Base-by-base conservation (phyloP, 2,113 vertebrate species). In the Mesoclemmys tuberculata region DNA sequence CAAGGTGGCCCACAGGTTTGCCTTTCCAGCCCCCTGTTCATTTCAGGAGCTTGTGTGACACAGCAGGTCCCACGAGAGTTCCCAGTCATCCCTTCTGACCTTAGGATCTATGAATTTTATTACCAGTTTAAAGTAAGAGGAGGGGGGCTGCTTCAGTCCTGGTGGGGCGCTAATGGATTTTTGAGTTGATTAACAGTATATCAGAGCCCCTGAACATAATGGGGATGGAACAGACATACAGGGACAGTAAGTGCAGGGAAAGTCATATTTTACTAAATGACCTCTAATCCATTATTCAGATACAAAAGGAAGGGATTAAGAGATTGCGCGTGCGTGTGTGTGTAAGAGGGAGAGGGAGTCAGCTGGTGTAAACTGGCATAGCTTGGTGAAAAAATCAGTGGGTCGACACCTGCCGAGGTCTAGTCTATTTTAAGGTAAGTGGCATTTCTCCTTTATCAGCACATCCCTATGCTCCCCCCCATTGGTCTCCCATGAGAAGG, bases 401-500 rank as follows among this genome's bases (percentile, higher is more conserved):
- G 51, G 54, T 4, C 44, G 64, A 38, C 41, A 44, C 80, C 49
- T 2, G 55, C 0, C 0, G 56, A 21, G 9, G 5, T 8, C 6
- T 27, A 19, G 31, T n/a, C 6, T 31, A 8, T 82, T 85, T 61
- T 44, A 22, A 46, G 80, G 0, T 38, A 12, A 8, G 5, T 2
- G 56, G 56, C 56, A 31, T 64, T 35, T 64, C 31, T 64, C 22
- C 55, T 14, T 51, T 51, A 18, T 26, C 10, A 68, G 35, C 35
- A 19, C 83, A 10, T 46, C 13, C 1, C 38, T 0, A 0, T 1
- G 52, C 56, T 12, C 1, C 41, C 19, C 26, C 38, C 6, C 29
- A 13, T 49, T 2, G 21, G 1, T 14, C n/a, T 41, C 1, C 1
- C 12, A 48, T 0, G 24, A n/a, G 6, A 44, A 31, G 27, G 85